Conservation (phyloP, 2,888 invertebrate genomes). For the Leucoptera coffeella region DNA sequence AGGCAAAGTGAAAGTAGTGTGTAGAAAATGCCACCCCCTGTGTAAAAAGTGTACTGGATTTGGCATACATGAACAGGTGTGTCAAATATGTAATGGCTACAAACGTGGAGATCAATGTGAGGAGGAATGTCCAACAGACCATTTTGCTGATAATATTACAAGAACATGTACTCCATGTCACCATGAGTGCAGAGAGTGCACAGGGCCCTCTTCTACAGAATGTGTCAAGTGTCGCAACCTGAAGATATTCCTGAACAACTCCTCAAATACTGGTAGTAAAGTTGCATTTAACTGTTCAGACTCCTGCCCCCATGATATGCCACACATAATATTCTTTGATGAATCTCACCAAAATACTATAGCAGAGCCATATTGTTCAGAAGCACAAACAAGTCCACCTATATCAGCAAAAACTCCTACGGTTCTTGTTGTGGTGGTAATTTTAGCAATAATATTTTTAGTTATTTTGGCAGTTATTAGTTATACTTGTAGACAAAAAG, state of each 20-base stretch:
- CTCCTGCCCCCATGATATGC: conserved; percentile 62
- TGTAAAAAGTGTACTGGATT: conserved; percentile 86
- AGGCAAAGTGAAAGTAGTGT: conserved; percentile 82
- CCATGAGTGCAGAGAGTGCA: conserved; percentile 78
- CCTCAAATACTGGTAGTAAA: no score
- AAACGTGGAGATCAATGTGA: conserved; percentile 86
- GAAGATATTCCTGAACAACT: conserved; percentile 58
- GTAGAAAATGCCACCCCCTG: conserved; percentile 83
- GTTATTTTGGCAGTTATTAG: no score
- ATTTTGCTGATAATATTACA: conserved; percentile 69
- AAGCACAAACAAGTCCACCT: conserved; percentile 17
- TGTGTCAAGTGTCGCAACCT: conserved; percentile 74
- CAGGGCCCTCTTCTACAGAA: conserved; percentile 67
- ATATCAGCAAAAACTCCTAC: conserved; percentile 7
- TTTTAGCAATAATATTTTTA: conserved; percentile 30
- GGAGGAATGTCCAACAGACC: conserved; percentile 80
- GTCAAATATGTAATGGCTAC: conserved; percentile 80
- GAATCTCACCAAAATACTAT: conserved; percentile 18
- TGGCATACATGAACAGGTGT: conserved; percentile 80
- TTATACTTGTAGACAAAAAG: conserved; percentile 58
- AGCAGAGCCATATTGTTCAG: conserved; percentile 62
- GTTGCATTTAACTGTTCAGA: conserved; percentile 79
- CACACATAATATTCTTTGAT: conserved; percentile 60
- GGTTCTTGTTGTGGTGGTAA: conserved; percentile 24
- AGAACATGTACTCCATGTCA: conserved; percentile 73